Conservation (phyloP, 1,140 invertebrate species). For the Lucilia cuprina region DNA sequence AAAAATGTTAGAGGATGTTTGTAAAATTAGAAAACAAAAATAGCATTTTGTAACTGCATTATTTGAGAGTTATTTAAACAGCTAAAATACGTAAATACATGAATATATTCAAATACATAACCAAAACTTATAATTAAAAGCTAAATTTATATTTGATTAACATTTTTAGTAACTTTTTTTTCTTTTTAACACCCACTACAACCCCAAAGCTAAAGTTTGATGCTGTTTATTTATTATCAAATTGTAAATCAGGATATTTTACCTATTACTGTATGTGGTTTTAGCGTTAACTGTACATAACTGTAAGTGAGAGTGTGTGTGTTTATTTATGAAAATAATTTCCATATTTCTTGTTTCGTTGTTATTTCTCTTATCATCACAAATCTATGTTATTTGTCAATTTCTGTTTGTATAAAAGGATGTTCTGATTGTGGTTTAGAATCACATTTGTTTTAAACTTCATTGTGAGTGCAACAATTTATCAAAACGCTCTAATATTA, state of each 20-base stretch:
- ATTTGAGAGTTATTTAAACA: not conserved
- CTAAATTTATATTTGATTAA: not conserved
- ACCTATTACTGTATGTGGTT: not conserved
- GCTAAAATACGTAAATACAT: too few species aligned
- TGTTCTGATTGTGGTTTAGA: not conserved
- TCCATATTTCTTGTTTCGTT: not conserved
- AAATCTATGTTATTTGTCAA: not conserved
- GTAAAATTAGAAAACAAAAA: not conserved
- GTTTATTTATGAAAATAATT: not conserved
- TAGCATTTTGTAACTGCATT: not conserved
- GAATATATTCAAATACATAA: too few species aligned
- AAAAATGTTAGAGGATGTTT: not conserved
- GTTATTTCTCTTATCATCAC: not conserved
- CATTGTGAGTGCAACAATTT: not conserved
- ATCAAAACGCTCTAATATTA: too few species aligned
- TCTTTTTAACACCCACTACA: not conserved
- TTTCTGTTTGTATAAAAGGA: conserved; percentile 22
- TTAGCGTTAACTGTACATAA: not conserved
- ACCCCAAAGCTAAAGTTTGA: not conserved
- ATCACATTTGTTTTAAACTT: conserved; percentile 12
- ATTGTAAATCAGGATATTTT: too few species aligned
- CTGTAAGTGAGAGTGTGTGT: not conserved
- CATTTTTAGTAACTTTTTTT: not conserved
- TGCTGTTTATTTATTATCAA: not conserved
- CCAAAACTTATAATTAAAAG: too few species aligned